Evolutionary conservation across 1,140 invertebrate genomes (phyloP).

Genomic region (Drosophila nikananu): DNA sequence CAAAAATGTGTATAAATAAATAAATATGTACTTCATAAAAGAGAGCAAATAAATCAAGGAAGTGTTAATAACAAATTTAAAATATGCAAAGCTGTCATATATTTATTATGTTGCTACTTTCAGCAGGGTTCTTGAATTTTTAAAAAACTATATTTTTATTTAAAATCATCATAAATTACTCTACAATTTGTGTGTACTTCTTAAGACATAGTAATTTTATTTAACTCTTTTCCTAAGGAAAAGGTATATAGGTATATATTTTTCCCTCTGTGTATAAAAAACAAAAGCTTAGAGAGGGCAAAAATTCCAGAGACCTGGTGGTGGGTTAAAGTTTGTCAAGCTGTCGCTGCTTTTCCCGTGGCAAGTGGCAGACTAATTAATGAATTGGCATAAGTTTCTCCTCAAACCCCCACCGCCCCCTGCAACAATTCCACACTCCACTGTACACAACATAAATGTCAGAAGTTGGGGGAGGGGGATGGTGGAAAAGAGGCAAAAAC

Average conservation of each 20-base stretch:
- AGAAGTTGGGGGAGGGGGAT: conserved; percentile 4
- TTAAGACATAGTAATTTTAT: no score
- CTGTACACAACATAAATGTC: conserved; percentile 50
- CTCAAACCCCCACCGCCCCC: neutral
- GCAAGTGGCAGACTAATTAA: conserved; percentile 78
- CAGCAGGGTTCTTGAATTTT: no score
- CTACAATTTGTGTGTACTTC: neutral
- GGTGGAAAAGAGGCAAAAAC: conserved; percentile 3
- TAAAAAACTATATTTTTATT: no score
- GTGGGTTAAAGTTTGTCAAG: conserved; percentile 57
- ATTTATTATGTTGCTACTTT: no score
- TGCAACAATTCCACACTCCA: neutral
- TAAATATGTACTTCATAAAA: no score
- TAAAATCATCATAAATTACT: neutral
- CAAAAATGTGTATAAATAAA: neutral
- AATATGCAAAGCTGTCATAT: no score
- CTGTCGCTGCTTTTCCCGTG: conserved; percentile 54
- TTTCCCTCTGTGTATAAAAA: neutral
- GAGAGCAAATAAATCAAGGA: neutral
- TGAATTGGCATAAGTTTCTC: conserved; percentile 81
- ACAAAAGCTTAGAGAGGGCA: neutral
- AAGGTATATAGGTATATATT: no score
- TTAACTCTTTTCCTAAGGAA: neutral
- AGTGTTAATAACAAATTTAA: neutral
- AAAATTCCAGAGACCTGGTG: conserved; percentile 9